These are phyloP conservation scores for Chascanopsetta lugubris DNA, from an alignment of 2,113 vertebrate genomes.

Conservation along the genomic window DNA sequence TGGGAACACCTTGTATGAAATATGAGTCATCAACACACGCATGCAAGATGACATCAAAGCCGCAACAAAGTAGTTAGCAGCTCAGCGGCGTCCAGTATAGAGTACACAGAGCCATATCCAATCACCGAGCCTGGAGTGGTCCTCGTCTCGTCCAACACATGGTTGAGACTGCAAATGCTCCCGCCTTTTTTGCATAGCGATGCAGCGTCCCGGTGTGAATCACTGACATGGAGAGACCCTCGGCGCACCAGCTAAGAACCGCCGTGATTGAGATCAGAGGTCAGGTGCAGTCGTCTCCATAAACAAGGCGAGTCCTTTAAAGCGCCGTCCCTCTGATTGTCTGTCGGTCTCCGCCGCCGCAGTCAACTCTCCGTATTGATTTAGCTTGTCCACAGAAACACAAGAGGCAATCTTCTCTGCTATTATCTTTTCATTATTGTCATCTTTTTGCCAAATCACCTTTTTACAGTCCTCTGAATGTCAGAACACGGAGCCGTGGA, in stretches of 20 bases:
- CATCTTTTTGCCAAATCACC: constrained; percentile 58
- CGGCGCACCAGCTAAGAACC: constrained; percentile 29
- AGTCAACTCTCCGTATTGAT: constrained; percentile 63
- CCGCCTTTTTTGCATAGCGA: constrained; percentile 12
- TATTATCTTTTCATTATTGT: constrained; percentile 75
- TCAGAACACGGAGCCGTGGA: not conserved
- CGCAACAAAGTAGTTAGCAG: constrained; percentile 2
- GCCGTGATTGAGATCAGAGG: constrained; percentile 79
- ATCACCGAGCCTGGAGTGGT: constrained; percentile 65
- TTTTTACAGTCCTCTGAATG: constrained; percentile 44
- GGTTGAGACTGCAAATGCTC: constrained; percentile 50
- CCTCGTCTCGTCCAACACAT: constrained; percentile 67
- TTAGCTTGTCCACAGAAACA: constrained; percentile 53
- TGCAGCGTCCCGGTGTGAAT: constrained; percentile 56
- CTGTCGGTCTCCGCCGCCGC: constrained; percentile 37
- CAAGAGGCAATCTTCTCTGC: constrained; percentile 73
- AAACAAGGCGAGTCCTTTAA: constrained; percentile 51
- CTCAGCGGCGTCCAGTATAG: constrained; percentile 49
- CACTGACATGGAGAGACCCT: constrained; percentile 59
- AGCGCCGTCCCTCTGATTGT: constrained; percentile 51
- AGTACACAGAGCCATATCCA: constrained; percentile 52
- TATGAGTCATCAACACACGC: constrained; percentile 22
- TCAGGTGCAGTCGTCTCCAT: constrained; percentile 56
- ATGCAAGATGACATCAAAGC: constrained; percentile 31
- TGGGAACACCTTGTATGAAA: constrained; percentile 26